Evolutionary conservation across 2,888 invertebrate genomes (phyloP).

Genomic region (Auanema sp.): DNA sequence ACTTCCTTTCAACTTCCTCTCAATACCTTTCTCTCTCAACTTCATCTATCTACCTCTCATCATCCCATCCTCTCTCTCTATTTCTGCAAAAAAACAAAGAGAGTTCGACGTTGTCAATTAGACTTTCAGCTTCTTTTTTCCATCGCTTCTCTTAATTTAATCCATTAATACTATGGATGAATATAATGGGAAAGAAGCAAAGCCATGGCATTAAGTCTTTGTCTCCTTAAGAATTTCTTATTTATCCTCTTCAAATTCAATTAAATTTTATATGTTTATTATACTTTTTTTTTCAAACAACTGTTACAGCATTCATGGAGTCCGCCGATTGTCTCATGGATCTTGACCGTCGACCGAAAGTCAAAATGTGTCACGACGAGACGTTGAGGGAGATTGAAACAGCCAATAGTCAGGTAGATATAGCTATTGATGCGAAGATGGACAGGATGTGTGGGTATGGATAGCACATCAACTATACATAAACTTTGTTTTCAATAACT

Average conservation of each 20-base stretch:
- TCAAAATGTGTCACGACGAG: constrained; percentile 60
- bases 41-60: neutral
- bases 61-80: neutral
- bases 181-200: too few relatives aligned
- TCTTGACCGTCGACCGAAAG: constrained; percentile 56
- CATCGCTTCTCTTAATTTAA: too few relatives aligned
- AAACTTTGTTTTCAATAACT: neutral
- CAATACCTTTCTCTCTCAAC: neutral
- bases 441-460: neutral
- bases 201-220: too few relatives aligned
- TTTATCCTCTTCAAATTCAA: too few relatives aligned
- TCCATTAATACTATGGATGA: too few relatives aligned
- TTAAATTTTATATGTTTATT: too few relatives aligned
- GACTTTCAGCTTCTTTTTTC: too few relatives aligned
- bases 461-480: neutral
- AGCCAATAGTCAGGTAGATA: constrained; percentile 50
- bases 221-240: too few relatives aligned
- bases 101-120: too few relatives aligned
- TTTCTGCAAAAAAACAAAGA: too few relatives aligned
- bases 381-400: constrained; percentile 58
- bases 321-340: constrained; percentile 64
- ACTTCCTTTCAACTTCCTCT: neutral
- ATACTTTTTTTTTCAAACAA: neutral
- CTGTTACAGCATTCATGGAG: constrained; percentile 56
- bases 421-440: constrained; percentile 53